Base-by-base conservation (phyloP, 2,113 vertebrate genomes). In the Tetraodon nigroviridis region DNA sequence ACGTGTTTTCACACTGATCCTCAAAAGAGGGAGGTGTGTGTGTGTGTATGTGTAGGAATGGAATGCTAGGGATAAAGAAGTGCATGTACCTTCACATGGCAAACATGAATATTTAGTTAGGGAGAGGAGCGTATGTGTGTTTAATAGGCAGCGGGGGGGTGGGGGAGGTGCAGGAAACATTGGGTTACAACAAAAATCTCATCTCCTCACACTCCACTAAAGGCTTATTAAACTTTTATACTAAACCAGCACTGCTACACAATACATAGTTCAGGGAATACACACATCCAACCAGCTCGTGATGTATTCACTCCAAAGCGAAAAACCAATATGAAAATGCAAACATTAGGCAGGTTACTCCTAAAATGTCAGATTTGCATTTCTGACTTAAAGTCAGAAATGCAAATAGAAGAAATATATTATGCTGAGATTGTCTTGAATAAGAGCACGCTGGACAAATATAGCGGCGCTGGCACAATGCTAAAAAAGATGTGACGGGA, bases 141-240 rank as follows among this genome's bases (percentile, higher is more conserved):
- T 71, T 73, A 75, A 77, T 62, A 69, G 60, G 74, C 50, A 75
- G 50, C 3, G 44, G 41, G 59, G 59, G 53, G 21, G 4, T n/a
- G 44, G 55, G 58, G 64, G 51, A 49, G 55, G 59, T 20, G 46
- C 1, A 15, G 47, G 37, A 60, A 78, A 74, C 58, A 73, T 78
- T 69, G 67, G 68, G 72, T 76, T 82, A 73, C 57, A 61, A 81
- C 77, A 72, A 69, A 61, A 64, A 70, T 67, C 77, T 80, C 75
- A 71, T 79, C 71, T 72, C 53, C 55, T 74, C 71, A 75, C 71
- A 80, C 63, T 76, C 73, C 68, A 78, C 68, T 61, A 68, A 66
- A 73, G 59, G 70, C 81, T 81, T 80, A 82, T 88, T 84, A 85
- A 85, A 80, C 52, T 84, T 85, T 85, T 22, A 83, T 82, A 75